Conservation (phyloP, 2,797 vertebrate genomes). For the Cirrhinus mrigala region DNA sequence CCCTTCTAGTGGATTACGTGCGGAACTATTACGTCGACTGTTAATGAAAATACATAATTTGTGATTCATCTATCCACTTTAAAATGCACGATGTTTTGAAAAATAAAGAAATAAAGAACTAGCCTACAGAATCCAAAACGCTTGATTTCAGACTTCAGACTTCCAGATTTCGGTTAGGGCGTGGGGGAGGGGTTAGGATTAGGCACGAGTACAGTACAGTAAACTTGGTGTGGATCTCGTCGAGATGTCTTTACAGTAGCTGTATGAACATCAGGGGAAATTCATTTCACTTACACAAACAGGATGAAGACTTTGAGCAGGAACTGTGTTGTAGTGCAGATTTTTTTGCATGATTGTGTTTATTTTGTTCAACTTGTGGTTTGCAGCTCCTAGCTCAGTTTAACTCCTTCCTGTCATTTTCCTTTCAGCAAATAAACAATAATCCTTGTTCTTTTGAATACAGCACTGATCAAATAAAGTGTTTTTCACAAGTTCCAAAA, state of each 20-base stretch:
- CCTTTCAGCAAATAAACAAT: background rate
- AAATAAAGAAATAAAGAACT: background rate
- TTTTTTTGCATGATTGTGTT: background rate
- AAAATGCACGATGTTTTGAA: background rate
- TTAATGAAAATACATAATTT: background rate
- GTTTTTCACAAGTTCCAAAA: too few species aligned
- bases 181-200: too few species aligned
- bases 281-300: background rate
- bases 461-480: background rate
- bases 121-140: too few species aligned
- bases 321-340: background rate
- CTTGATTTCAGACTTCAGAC: background rate
- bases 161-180: background rate
- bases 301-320: background rate
- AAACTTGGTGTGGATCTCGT: too few species aligned
- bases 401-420: background rate
- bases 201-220: too few species aligned
- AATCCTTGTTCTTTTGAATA: background rate
- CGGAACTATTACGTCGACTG: background rate
- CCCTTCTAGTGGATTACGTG: too few species aligned
- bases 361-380: background rate
- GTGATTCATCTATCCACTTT: too few species aligned
- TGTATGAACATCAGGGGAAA: background rate
- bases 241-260: background rate
- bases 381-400: background rate